phyloP scores from a whole-genome alignment of 1,140 invertebrate species.

The Trichogramma pretiosum region DNA sequence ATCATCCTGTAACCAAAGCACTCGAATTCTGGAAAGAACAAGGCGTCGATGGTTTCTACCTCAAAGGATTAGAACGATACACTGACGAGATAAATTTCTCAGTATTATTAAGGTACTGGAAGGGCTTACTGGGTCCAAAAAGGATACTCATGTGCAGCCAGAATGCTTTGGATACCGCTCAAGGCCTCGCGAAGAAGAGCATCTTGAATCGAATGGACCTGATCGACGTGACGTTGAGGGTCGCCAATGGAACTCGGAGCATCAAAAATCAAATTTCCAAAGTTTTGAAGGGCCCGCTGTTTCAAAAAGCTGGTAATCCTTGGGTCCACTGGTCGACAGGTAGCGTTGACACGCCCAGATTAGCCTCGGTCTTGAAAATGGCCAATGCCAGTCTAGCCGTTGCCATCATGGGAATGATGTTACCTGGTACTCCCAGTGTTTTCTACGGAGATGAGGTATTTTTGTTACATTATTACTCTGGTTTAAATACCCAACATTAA shows the following conservation, averaged over 20 bases:
- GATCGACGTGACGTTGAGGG: constrained; percentile 57
- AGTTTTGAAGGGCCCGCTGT: constrained; percentile 50
- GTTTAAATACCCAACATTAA: too few relatives aligned
- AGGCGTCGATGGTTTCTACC: constrained; percentile 71
- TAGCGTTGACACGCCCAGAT: constrained; percentile 49
- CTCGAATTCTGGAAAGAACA: constrained; percentile 56
- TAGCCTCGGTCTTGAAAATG: constrained; percentile 46
- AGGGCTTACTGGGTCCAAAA: constrained; percentile 50
- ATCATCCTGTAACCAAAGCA: constrained; percentile 43
- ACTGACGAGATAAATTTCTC: constrained; percentile 40
- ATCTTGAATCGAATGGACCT: constrained; percentile 60
- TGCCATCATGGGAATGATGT: constrained; percentile 58
- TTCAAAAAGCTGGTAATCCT: constrained; percentile 51
- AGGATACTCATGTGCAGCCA: constrained; percentile 61
- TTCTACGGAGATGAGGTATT: constrained; percentile 78
- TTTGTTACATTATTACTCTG: constrained; percentile 31
- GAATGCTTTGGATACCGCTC: constrained; percentile 44
- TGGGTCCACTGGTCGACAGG: constrained; percentile 74
- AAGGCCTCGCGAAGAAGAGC: constrained; percentile 34
- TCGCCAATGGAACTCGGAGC: constrained; percentile 48
- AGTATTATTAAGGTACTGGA: constrained; percentile 55
- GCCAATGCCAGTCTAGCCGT: constrained; percentile 55
- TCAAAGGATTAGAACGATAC: constrained; percentile 55
- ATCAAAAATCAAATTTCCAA: constrained; percentile 51
- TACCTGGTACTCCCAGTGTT: constrained; percentile 71